Percentiles rank a stretch among this genome's conserved stretches.
phyloP scores from a whole-genome alignment of 1,140 invertebrate species.

The Zaprionus davidi region DNA sequence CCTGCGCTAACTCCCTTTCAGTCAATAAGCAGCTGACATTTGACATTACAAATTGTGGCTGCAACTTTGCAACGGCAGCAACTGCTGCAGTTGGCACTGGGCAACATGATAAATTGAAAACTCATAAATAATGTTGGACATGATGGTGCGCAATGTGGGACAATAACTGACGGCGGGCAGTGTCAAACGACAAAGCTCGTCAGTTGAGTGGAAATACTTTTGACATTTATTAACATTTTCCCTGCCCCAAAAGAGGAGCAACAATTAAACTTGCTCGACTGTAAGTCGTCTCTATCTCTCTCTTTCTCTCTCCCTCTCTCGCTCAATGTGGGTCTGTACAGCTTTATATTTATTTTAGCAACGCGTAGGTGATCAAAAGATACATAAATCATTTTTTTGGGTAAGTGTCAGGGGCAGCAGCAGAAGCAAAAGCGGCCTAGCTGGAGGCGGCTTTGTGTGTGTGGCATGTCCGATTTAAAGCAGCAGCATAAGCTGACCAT shows the following conservation, averaged over 20 bases:
- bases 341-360: conserved; percentile 60
- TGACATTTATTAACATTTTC: conserved; percentile 81
- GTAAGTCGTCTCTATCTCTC: neutral
- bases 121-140: conserved; percentile 78
- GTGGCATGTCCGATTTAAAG: conserved; percentile 31
- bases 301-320: conserved; percentile 8
- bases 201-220: conserved; percentile 69
- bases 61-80: conserved; percentile 11
- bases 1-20: neutral
- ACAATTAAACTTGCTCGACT: conserved; percentile 65
- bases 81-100: neutral
- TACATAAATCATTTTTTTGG: conserved; percentile 73
- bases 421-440: conserved; percentile 18
- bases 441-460: conserved; percentile 5
- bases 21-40: conserved; percentile 62
- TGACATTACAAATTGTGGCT: conserved; percentile 59
- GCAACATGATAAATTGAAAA: conserved; percentile 73
- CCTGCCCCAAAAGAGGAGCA: conserved; percentile 1
- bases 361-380: conserved; percentile 50
- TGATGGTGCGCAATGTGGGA: conserved; percentile 9
- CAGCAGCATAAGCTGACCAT: conserved; percentile 42
- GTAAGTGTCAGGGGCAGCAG: neutral
- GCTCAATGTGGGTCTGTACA: neutral
- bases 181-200: conserved; percentile 66
- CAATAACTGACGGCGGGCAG: conserved; percentile 34